Evolutionary conservation across 2,888 invertebrate genomes (phyloP), one percentile per base, ranked within the genome.

Genomic region (Osedax fenrisi): DNA sequence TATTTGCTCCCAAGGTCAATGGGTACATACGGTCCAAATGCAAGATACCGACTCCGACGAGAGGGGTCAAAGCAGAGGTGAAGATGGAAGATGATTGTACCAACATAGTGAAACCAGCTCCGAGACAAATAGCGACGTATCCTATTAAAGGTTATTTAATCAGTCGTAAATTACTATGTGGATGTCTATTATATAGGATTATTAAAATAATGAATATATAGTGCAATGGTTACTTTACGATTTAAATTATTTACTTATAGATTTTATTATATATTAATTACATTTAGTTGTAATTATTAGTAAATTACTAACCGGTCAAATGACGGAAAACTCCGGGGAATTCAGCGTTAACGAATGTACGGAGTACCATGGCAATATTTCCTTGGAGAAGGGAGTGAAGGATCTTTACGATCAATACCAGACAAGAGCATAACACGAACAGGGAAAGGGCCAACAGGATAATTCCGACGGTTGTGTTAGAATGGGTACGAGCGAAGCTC

Each of bases 381-480:
- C 81, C 81, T 23, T 77, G 72, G 25, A 78, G 76, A 3, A 81
- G 67, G 21, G 78, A 78, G 75, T 80, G 78, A n/a, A 88, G 84
- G 17, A 87, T 79, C 79, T 87, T 87, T 56, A 87, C 87, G 72
- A 88, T 85, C 68, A 83, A 78, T 13, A 87, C 79, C n/a, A 87
- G 82, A 78, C 87, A 87, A 64, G 80, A 76, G 74, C 85, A 84
- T 13, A 88, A 83, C 2, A 84, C 79, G 26, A 85, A 27, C 69
- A 88, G 80, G 0, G 87, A 84, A n/a, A 83, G 76, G 10, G 82
- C 79, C 62, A 88, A 79, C 68, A 88, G 80, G 26, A 87, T 81
- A 24, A 83, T 76, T 1, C 87, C 87, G 23, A 85, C 82, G 0
- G 79, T 80, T 3, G 56, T 3, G 17, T 61, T 59, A 66, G 41